Base-by-base conservation (phyloP, 2,113 vertebrate genomes). In the Motacilla alba region DNA sequence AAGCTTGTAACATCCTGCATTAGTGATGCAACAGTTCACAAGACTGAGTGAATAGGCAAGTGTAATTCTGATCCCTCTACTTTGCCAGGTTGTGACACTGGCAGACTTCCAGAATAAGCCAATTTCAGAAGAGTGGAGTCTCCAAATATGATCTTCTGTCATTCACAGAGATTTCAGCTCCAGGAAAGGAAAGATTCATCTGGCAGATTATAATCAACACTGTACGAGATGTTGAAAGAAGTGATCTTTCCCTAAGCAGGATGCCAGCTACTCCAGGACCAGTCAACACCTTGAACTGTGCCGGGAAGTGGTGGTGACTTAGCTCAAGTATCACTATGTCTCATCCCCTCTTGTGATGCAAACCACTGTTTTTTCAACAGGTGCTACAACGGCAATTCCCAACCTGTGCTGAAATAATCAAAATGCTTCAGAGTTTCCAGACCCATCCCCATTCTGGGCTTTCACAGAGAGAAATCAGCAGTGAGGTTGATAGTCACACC, bases 81-180 rank as follows among this genome's bases (percentile, higher is more conserved):
- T 93, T 95, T 92, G 91, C 90, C 94, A 96, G 94, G 47, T 46
- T 91, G 82, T 94, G 96, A 96, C 88, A 74, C 58, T 95, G 97
- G 94, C 95, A 82, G 66, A 83, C 69, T 83, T 96, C 97, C 95
- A 97, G 92, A 93, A 94, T 82, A 97, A 96, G 66, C 94, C 94
- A 66, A 8, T 94, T 96, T 94, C 95, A 96, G 95, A 96, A 89
- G 63, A 77, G 74, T 72, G 83, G 94, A 93, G 95, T 76, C 80
- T 97, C 79, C 82, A 95, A 93, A 85, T 88, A 93, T 44, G 88
- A 92, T 94, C 83, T 95, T 89, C 91, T 95, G 83, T 95, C 94
- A 97, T 83, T 90, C 88, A 87, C 47, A 86, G 76, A 77, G 62
- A 82, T 95, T 96, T 95, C 93, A 93, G 72, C 88, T 95, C 44